Percentiles rank a stretch among this genome's conserved stretches.
Evolutionary conservation across 2,113 vertebrate species (phyloP).

Genomic region (Tyto alba): DNA sequence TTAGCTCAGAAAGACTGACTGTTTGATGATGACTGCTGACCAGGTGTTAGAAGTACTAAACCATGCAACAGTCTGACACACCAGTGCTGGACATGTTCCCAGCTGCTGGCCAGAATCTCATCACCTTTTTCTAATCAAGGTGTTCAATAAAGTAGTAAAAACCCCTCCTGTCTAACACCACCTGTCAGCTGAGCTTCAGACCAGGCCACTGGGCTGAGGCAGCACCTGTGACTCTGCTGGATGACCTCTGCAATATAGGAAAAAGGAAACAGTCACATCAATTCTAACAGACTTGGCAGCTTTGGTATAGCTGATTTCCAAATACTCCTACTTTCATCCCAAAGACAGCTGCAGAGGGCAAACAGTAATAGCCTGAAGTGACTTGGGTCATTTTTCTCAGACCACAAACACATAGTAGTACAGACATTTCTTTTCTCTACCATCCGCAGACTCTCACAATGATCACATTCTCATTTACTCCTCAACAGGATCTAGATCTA

Average conservation of each 20-base stretch:
- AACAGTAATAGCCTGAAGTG: background rate
- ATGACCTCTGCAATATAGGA: background rate
- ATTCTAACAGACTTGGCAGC: background rate
- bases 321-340: background rate
- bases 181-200: constrained; percentile 10
- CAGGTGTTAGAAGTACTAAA: background rate
- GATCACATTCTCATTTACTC: background rate
- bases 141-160: background rate
- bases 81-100: background rate
- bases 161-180: background rate
- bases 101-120: background rate
- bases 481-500: background rate
- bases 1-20: background rate
- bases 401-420: background rate
- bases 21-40: background rate
- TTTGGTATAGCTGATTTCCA: background rate
- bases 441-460: background rate
- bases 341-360: background rate
- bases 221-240: background rate
- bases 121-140: background rate
- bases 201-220: background rate
- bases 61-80: background rate
- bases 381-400: background rate
- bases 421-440: background rate
- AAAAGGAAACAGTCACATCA: background rate